Evolutionary conservation across 92 coral and sea anemone species (phyloP), one percentile per base, ranked within the genome.

Genomic region (Anthopleura xanthogrammica): DNA sequence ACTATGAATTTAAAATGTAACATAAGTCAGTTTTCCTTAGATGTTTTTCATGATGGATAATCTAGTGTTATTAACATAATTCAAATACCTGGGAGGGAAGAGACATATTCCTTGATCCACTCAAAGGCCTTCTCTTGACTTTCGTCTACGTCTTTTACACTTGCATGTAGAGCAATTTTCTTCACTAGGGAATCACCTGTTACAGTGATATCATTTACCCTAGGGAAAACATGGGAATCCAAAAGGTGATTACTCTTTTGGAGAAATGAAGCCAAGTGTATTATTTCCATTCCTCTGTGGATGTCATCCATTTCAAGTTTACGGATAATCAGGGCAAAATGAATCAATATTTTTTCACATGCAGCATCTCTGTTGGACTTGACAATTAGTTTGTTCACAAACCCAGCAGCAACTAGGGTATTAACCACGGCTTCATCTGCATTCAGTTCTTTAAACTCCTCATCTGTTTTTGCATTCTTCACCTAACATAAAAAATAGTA

Each of bases 311-410:
- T 65, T 39, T 86, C 86, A 40, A 77, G 54, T 46, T 74, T 80
- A 22, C 88, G 52, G 40, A 54, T 85, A 9, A 62, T 76, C 62
- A 86, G 79, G 29, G 85, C 81, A 68, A 52, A 64, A 77, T 81
- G 85, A n/a, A 86, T 76, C 81, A 86, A 52, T 13, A 72, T 75
- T 41, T 71, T 82, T 16, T 87, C 86, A 79, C 71, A 83, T 48
- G 90, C 90, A 46, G 58, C 65, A 43, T 77, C 74, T 78, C 72
- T 83, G 79, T 88, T 88, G 36, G 80, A 56, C 40, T 39, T 77
- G 52, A 73, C 43, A 52, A 89, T 82, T 20, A 81, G 81, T 80
- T 85, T 85, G 89, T 89, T 89, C 11, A 82, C 89, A 89, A 85
- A 89, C 13, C 92, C 89, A 76, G 85, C 83, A 52, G 87, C 46